Percentiles rank a stretch among this genome's conserved stretches.
Conservation (phyloP, 2,888 invertebrate genomes). For the Thalpophila matura region DNA sequence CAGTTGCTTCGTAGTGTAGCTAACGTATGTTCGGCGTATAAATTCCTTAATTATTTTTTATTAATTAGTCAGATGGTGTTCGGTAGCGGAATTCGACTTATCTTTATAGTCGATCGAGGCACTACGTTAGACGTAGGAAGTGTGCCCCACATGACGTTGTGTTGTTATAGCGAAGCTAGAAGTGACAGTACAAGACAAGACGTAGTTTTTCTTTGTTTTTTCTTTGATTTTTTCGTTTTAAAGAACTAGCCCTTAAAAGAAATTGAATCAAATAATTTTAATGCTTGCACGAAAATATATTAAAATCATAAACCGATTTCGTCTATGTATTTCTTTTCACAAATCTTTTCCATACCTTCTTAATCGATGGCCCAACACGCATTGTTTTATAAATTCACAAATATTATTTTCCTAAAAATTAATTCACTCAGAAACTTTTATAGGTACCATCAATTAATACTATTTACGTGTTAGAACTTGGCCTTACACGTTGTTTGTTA, state of each 20-base stretch:
- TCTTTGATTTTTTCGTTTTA: background rate
- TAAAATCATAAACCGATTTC: no score
- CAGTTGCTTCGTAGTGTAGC: conserved; percentile 26
- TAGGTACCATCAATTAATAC: conserved; percentile 62
- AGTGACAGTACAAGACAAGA: conserved; percentile 15
- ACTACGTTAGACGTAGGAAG: conserved; percentile 76
- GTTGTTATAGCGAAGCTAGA: conserved; percentile 54
- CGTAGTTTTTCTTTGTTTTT: background rate
- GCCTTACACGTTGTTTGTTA: conserved; percentile 53
- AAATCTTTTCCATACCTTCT: conserved; percentile 32
- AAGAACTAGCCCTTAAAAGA: no score
- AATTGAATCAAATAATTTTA: background rate
- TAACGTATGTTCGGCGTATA: conserved; percentile 58
- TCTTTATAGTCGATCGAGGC: conserved; percentile 86
- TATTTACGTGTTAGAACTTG: conserved; percentile 70
- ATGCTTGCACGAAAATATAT: background rate
- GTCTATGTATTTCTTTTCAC: background rate
- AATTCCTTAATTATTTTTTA: conserved; percentile 80
- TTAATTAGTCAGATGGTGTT: conserved; percentile 85
- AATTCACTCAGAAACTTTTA: conserved; percentile 66
- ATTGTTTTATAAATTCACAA: conserved; percentile 42
- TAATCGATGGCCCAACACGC: conserved; percentile 14
- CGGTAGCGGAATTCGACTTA: conserved; percentile 82
- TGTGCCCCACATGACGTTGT: conserved; percentile 72
- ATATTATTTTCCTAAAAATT: conserved; percentile 62